Evolutionary conservation across 2,797 vertebrate species (phyloP).

Genomic region (Fistularia commersonii): DNA sequence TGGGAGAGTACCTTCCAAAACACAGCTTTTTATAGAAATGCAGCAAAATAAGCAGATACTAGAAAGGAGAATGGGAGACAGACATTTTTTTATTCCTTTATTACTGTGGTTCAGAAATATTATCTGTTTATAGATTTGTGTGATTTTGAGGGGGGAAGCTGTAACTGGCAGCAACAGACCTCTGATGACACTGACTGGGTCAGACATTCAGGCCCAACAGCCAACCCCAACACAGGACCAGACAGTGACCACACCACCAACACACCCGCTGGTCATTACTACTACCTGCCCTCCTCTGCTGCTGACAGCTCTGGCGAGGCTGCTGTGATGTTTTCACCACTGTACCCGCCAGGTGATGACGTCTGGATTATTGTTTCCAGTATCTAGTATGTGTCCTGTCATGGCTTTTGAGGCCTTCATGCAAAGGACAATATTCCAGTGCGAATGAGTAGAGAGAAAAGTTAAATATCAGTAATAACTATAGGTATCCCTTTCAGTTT

Average conservation of each 20-base stretch:
- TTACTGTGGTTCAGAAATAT: neutral
- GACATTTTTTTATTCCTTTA: too few relatives aligned
- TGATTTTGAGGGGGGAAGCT: slow-evolving; percentile 75
- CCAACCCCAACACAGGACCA: slow-evolving; percentile 60
- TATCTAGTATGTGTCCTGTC: neutral
- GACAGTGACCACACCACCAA: slow-evolving; percentile 74
- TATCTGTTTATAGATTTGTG: slow-evolving; percentile 56
- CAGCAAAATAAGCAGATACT: too few relatives aligned
- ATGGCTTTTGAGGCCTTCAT: neutral
- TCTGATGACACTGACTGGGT: slow-evolving; percentile 65
- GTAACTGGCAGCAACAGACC: slow-evolving; percentile 67
- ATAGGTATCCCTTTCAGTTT: too few relatives aligned
- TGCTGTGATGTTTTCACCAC: slow-evolving; percentile 64
- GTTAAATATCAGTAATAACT: too few relatives aligned
- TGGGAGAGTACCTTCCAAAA: too few relatives aligned
- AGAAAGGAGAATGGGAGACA: too few relatives aligned
- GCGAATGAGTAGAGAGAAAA: too few relatives aligned
- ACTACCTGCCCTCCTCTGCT: slow-evolving; percentile 55
- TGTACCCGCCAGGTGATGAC: slow-evolving; percentile 63
- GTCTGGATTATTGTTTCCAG: neutral
- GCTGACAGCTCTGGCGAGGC: slow-evolving; percentile 40
- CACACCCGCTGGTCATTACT: slow-evolving; percentile 65
- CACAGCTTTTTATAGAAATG: too few relatives aligned
- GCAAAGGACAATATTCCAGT: too few relatives aligned
- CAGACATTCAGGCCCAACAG: slow-evolving; percentile 49